Base-by-base conservation (phyloP, 2,797 vertebrate species). In the Xenopus petersii region DNA sequence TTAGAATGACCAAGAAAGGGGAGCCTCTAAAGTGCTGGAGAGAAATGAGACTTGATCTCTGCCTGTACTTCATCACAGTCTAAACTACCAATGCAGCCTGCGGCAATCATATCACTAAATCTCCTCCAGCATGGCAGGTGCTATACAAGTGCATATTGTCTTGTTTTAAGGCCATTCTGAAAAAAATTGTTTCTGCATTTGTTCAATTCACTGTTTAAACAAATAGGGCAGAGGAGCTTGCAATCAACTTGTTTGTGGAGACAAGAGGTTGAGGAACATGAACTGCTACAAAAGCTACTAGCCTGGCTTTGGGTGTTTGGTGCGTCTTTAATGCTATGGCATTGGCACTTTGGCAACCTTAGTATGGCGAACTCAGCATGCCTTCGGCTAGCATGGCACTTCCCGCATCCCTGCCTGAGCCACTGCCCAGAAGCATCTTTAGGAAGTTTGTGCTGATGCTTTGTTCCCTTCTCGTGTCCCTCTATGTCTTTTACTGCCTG, bases 401-500 rank as follows among this genome's bases (percentile, higher is more conserved):
- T 87, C 92, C 87, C 89, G 82, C 86, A 85, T 70, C 88, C 86
- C 59, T 82, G 12, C 83, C 86, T 79, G 94, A 95, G 88, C 87
- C 93, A 80, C 85, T 89, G 87, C 86, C 93, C 87, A 91, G 92
- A 81, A 91, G 90, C 89, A 84, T 89, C 86, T 87, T 86, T 79
- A 90, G 91, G 87, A 93, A 82, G 86, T 91, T 92, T 79, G 86
- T 88, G 87, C 88, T 94, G 89, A 92, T 94, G 89, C 88, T 97
- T 78, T 90, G 93, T 87, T 92, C 93, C 16, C 86, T 96, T 60
- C 92, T 97, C 87, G 90, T 90, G 83, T 94, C 93, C 33, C 85
- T 97, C 30, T 89, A 94, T 88, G 89, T 96, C 78, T 91, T 95
- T 81, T 94, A 96, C 86, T 93, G 92, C 87, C 86, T 97, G 80